A percentile compares a stretch with the other conserved stretches of the same genome.
These are phyloP conservation scores for Caloenas nicobarica DNA, from an alignment of 2,113 vertebrate species.

Conservation along the genomic window DNA sequence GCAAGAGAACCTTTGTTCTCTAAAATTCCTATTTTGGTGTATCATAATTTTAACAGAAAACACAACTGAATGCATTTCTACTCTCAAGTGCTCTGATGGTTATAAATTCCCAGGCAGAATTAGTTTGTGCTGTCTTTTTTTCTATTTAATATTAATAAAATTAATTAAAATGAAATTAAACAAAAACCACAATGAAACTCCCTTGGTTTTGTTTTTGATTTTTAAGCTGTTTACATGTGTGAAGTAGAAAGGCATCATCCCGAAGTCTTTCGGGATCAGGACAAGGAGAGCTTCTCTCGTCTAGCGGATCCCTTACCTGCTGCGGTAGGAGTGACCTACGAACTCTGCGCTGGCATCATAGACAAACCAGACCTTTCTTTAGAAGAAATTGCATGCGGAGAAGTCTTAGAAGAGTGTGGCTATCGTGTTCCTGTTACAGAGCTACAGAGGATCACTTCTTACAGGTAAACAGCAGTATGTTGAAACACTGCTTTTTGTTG, in stretches of 20 bases:
- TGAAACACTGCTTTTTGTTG: background rate
- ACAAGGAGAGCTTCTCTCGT: constrained; percentile 7
- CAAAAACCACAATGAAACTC: no score
- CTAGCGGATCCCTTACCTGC: constrained; percentile 75
- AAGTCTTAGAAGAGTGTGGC: constrained; percentile 92
- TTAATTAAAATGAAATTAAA: background rate
- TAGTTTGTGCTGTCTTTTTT: background rate
- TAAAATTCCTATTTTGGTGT: background rate
- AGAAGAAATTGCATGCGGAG: constrained; percentile 88
- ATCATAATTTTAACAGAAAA: background rate
- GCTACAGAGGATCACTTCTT: constrained; percentile 85
- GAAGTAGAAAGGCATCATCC: constrained; percentile 82
- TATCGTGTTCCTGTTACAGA: constrained; percentile 77
- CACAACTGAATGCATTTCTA: background rate
- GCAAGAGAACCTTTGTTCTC: background rate
- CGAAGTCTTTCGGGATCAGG: constrained; percentile 63
- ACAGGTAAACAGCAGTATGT: constrained; percentile 78
- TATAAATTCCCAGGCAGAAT: background rate
- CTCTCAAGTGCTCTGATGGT: background rate
- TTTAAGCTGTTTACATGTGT: constrained; percentile 87
- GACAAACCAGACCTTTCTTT: constrained; percentile 88
- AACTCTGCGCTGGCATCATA: constrained; percentile 92
- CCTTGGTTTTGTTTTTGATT: background rate
- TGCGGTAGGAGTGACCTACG: constrained; percentile 83
- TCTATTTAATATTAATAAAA: background rate